phyloP scores from a whole-genome alignment of 2,888 invertebrate species.

The Euphydryas editha region DNA sequence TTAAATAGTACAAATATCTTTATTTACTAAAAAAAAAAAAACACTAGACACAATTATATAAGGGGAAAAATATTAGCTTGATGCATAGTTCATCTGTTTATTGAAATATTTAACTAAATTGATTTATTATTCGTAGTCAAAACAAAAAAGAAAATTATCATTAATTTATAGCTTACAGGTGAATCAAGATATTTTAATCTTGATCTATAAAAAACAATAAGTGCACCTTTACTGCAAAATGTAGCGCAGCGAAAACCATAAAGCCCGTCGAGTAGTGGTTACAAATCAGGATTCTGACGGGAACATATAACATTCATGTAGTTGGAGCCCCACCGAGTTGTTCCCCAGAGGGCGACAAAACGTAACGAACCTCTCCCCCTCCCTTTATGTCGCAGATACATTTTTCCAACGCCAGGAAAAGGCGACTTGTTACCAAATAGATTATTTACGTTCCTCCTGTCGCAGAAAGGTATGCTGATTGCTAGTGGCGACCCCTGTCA shows the following conservation, averaged over 20 bases:
- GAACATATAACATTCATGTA: constrained; percentile 76
- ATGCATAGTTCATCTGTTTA: too few relatives aligned
- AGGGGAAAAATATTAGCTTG: too few relatives aligned
- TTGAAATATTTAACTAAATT: too few relatives aligned
- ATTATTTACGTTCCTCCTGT: constrained; percentile 73
- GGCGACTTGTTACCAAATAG: constrained; percentile 65
- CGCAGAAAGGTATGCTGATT: constrained; percentile 62
- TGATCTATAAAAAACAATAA: constrained; percentile 59
- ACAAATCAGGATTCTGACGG: constrained; percentile 79
- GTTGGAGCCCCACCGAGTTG: constrained; percentile 57
- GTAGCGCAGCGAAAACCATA: constrained; percentile 60
- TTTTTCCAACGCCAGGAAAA: constrained; percentile 68
- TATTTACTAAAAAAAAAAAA: too few relatives aligned
- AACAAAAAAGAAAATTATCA: too few relatives aligned
- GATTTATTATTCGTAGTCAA: too few relatives aligned
- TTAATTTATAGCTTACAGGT: not conserved
- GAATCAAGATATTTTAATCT: not conserved
- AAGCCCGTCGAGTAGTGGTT: constrained; percentile 65
- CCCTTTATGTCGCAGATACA: constrained; percentile 76
- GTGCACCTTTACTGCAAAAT: constrained; percentile 60
- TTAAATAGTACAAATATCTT: too few relatives aligned
- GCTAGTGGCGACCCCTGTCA: constrained; percentile 55
- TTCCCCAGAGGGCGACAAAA: constrained; percentile 78
- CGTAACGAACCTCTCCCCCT: constrained; percentile 77
- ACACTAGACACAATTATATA: too few relatives aligned